Conservation (phyloP, 2,797 vertebrate genomes). For the Microcaecilia unicolor region DNA sequence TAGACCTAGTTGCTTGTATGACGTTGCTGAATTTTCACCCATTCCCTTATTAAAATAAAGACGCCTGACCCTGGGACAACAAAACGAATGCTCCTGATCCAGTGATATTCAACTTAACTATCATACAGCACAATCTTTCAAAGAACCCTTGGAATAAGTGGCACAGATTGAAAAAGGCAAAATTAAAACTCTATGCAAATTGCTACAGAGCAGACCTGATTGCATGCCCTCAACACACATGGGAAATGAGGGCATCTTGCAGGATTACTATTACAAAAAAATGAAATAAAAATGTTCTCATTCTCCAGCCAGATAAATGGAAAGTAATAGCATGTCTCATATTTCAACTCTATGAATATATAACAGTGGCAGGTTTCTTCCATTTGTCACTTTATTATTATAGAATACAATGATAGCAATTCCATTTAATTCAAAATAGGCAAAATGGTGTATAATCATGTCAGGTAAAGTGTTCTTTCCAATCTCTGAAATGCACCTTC, state of each 20-base stretch:
- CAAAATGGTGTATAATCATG: too few species aligned
- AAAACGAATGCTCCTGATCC: background rate
- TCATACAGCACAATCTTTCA: too few species aligned
- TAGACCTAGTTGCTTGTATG: constrained; percentile 18
- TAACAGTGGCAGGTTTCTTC: too few species aligned
- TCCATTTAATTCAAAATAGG: too few species aligned
- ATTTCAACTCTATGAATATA: too few species aligned
- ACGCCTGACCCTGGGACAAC: constrained; percentile 1
- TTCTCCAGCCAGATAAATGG: too few species aligned
- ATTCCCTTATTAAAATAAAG: constrained; percentile 1
- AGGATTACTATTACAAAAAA: background rate
- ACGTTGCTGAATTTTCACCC: constrained; percentile 15
- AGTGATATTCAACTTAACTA: background rate
- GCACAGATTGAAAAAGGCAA: background rate
- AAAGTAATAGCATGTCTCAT: too few species aligned
- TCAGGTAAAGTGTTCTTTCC: too few species aligned
- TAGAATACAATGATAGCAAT: too few species aligned
- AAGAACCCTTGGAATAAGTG: too few species aligned
- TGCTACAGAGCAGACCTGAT: background rate
- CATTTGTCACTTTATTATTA: too few species aligned
- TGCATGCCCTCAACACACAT: rapidly evolving
- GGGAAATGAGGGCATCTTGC: background rate
- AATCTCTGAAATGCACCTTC: too few species aligned
- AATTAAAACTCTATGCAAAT: background rate
- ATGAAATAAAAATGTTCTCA: background rate